Conservation (phyloP, 2,797 vertebrate species). For the Pantherophis alleghaniensis region DNA sequence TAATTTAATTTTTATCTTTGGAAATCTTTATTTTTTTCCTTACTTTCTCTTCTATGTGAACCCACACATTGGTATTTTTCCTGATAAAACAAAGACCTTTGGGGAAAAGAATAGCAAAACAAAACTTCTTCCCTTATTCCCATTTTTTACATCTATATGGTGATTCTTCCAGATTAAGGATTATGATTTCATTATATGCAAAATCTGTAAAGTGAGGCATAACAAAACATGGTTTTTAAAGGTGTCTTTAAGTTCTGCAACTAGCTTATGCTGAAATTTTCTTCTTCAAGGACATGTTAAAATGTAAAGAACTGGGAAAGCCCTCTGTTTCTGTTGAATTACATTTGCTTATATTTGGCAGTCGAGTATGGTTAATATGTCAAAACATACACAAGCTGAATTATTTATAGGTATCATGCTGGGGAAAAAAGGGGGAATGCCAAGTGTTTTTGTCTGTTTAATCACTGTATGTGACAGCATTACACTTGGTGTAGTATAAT, state of each 20-base stretch:
- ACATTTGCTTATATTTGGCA: conserved; percentile 20
- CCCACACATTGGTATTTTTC: not conserved
- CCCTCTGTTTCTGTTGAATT: conserved; percentile 23
- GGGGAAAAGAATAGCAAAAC: not conserved
- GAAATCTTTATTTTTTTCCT: not conserved
- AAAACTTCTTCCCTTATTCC: not conserved
- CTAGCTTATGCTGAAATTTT: conserved; percentile 14
- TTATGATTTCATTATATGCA: not conserved
- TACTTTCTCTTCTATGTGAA: not conserved
- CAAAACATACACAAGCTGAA: conserved; percentile 17
- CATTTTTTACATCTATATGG: not conserved
- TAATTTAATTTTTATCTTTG: not conserved
- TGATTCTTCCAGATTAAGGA: not conserved
- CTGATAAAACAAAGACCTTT: not conserved
- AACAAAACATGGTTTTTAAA: not conserved
- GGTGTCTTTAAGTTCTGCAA: not conserved
- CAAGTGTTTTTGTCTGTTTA: conserved; percentile 9
- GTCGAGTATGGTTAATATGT: conserved; percentile 21
- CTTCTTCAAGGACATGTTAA: conserved; percentile 34
- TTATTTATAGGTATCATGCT: conserved; percentile 13
- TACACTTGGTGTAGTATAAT: not conserved
- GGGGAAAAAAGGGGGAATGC: not conserved
- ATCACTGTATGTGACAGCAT: not conserved
- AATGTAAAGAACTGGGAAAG: conserved; percentile 27
- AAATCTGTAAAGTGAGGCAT: conserved; percentile 32